These are phyloP conservation scores for Phalanger gymnotis DNA, from an alignment of 2,797 vertebrate genomes.

Conservation along the genomic window DNA sequence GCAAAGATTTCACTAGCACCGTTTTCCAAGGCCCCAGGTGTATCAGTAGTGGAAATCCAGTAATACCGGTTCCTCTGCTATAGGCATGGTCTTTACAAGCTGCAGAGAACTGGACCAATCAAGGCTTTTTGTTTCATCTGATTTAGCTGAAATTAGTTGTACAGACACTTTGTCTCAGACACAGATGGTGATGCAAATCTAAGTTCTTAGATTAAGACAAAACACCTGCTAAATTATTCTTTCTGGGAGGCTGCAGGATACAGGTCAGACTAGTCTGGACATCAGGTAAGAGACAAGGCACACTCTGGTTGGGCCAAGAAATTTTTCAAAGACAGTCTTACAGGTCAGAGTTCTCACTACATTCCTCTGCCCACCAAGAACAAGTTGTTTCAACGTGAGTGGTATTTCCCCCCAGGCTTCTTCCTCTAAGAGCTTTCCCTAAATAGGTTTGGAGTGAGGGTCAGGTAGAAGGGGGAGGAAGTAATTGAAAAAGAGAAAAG, in stretches of 20 bases:
- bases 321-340: slow-evolving; percentile 55
- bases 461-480: neutral
- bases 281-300: slow-evolving; percentile 41
- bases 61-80: neutral
- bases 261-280: slow-evolving; percentile 17
- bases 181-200: slow-evolving; percentile 21
- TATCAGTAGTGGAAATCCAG: neutral
- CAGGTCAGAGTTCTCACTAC: slow-evolving; percentile 14
- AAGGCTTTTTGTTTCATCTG: slow-evolving; percentile 24
- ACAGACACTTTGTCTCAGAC: slow-evolving; percentile 14
- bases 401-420: neutral
- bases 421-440: slow-evolving; percentile 57
- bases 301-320: slow-evolving; percentile 36
- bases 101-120: slow-evolving; percentile 8
- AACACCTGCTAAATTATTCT: slow-evolving; percentile 26
- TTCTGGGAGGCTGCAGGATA: slow-evolving; percentile 42
- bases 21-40: slow-evolving; percentile 15
- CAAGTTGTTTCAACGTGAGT: slow-evolving; percentile 29
- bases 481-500: slow-evolving; percentile 12
- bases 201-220: slow-evolving; percentile 60
- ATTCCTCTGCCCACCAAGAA: slow-evolving; percentile 29
- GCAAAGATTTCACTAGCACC: slow-evolving; percentile 22
- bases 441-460: slow-evolving; percentile 47
- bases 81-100: neutral
- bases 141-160: neutral